Percentiles rank a stretch among this genome's conserved stretches.
Evolutionary conservation across 2,888 invertebrate genomes (phyloP).

Genomic region (Holacanthella duospinosa): DNA sequence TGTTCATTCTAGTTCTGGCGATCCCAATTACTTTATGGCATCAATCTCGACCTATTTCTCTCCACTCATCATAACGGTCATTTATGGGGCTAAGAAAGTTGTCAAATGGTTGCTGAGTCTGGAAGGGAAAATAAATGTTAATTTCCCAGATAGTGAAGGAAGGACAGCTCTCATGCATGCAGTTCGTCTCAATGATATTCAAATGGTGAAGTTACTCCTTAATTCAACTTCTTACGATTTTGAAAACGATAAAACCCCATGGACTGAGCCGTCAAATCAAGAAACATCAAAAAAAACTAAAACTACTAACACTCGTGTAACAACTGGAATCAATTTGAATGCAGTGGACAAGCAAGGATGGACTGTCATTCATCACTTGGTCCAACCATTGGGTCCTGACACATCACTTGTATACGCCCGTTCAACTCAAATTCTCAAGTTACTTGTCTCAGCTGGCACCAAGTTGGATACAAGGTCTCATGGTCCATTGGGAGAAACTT

Average conservation of each 20-base stretch:
- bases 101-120: constrained; percentile 31
- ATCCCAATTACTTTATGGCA: constrained; percentile 1
- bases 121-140: constrained; percentile 17
- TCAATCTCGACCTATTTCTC: constrained; percentile 4
- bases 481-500: constrained; percentile 5
- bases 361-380: constrained; percentile 25
- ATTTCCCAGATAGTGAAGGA: constrained; percentile 25
- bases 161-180: constrained; percentile 35
- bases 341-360: constrained; percentile 25
- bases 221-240: constrained; percentile 21
- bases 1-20: neutral
- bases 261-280: neutral
- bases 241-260: constrained; percentile 17
- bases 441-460: neutral
- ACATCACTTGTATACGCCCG: constrained; percentile 3
- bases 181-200: constrained; percentile 27
- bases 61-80: constrained; percentile 28
- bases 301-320: neutral
- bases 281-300: neutral
- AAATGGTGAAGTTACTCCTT: constrained; percentile 31
- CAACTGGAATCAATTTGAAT: neutral
- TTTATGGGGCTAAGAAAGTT: constrained; percentile 19
- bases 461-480: neutral
- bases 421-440: neutral
- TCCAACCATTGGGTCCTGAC: constrained; percentile 17